Percentiles rank a stretch among this genome's conserved stretches.
Evolutionary conservation across 2,888 invertebrate genomes (phyloP).

Genomic region (Callyntrura guangdongensis): DNA sequence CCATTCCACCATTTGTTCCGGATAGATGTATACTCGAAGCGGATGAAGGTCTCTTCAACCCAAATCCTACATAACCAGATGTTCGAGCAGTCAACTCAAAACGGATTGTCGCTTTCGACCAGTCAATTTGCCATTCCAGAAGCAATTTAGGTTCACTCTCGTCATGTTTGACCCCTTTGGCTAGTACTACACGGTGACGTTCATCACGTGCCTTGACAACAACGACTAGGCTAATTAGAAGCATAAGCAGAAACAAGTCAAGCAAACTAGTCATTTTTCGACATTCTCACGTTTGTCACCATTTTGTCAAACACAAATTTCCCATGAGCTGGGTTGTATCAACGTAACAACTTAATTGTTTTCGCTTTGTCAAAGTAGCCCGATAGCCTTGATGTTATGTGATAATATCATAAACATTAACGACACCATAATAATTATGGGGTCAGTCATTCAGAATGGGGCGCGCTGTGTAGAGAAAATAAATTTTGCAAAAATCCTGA

Average conservation of each 20-base stretch:
- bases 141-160: constrained; percentile 76
- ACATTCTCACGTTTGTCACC: no score
- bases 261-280: neutral
- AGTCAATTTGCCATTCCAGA: constrained; percentile 80
- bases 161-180: constrained; percentile 57
- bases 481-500: no score
- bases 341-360: no score
- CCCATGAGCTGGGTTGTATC: no score
- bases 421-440: no score
- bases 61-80: constrained; percentile 81
- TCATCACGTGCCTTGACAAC: neutral
- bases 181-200: constrained; percentile 13
- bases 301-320: neutral
- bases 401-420: no score
- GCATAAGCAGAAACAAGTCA: neutral
- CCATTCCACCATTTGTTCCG: constrained; percentile 70
- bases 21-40: neutral
- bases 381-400: no score
- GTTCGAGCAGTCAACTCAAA: constrained; percentile 80
- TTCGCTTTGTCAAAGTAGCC: no score
- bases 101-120: constrained; percentile 61
- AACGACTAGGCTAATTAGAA: neutral
- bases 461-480: no score
- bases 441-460: no score
- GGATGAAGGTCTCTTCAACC: constrained; percentile 57